Evolutionary conservation across 2,888 invertebrate species (phyloP).

Genomic region (Leucophenga maculata): DNA sequence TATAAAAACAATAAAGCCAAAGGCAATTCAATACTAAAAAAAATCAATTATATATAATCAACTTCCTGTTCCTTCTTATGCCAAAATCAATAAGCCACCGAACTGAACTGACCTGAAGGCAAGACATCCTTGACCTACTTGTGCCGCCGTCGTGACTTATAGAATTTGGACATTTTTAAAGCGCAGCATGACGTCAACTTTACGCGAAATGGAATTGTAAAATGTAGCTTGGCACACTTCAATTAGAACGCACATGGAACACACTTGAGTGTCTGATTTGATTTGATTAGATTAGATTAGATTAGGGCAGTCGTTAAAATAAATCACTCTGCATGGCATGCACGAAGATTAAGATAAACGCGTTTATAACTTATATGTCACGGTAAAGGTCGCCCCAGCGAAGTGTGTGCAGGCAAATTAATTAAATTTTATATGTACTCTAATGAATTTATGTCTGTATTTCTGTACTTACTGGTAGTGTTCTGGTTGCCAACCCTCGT

Average conservation of each 20-base stretch:
- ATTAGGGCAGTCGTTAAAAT: not conserved
- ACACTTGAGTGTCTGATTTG: not conserved
- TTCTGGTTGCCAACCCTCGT: constrained; percentile 70
- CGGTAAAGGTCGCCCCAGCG: not conserved
- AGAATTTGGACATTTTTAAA: not conserved
- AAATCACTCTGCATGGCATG: not conserved
- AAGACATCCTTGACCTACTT: constrained; percentile 12
- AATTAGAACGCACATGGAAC: not conserved
- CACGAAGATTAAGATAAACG: not conserved
- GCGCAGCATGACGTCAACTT: constrained; percentile 19
- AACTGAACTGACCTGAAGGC: not conserved
- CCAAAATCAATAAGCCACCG: constrained; percentile 5
- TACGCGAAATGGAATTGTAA: not conserved
- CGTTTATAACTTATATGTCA: not conserved
- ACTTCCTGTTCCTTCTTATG: too few species aligned
- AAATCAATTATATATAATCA: too few species aligned
- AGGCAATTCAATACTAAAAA: too few species aligned
- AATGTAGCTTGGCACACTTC: not conserved
- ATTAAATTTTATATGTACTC: constrained; percentile 1
- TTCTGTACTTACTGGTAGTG: constrained; percentile 68
- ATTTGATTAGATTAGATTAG: not conserved
- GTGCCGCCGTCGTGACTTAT: too few species aligned
- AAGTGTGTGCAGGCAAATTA: constrained; percentile 5
- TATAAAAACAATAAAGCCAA: too few species aligned
- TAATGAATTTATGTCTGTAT: not conserved